These are phyloP conservation scores for Nothura maculosa DNA, from an alignment of 2,797 vertebrate species.

Conservation along the genomic window DNA sequence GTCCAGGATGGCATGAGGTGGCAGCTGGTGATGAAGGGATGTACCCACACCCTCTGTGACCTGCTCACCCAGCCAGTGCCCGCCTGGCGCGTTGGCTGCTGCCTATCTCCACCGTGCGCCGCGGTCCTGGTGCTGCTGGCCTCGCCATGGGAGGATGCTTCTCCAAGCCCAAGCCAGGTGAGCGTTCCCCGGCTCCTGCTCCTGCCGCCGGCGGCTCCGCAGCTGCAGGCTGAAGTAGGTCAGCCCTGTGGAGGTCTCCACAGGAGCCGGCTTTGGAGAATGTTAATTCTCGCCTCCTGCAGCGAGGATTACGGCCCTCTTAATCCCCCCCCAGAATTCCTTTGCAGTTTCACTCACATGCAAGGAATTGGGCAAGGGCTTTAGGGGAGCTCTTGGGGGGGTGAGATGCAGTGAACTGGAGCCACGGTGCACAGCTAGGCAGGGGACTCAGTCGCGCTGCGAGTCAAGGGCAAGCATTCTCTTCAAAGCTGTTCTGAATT, in stretches of 20 bases:
- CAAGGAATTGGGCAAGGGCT: neutral
- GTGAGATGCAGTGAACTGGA: neutral
- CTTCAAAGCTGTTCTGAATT: too few relatives aligned
- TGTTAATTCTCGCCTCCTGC: constrained; percentile 50
- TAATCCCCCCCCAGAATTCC: constrained; percentile 43
- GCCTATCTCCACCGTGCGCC: too few relatives aligned
- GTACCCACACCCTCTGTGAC: neutral
- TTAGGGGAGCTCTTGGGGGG: accelerated
- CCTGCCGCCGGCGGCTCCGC: neutral
- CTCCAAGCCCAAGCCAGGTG: constrained; percentile 73
- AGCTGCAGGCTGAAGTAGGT: constrained; percentile 26
- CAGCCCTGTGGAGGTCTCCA: neutral
- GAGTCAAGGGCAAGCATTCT: neutral
- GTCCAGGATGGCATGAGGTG: accelerated
- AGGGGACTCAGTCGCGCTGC: neutral
- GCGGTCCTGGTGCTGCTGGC: neutral
- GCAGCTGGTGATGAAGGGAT: neutral
- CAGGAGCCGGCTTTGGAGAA: neutral
- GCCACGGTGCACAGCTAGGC: neutral
- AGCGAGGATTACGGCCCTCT: constrained; percentile 34
- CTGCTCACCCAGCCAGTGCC: accelerated
- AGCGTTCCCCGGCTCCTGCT: neutral
- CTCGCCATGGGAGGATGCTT: constrained; percentile 71
- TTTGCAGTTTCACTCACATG: neutral
- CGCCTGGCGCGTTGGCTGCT: accelerated